Evolutionary conservation across 2,888 invertebrate species (phyloP).

Genomic region (Brachynemurus nebulosus): DNA sequence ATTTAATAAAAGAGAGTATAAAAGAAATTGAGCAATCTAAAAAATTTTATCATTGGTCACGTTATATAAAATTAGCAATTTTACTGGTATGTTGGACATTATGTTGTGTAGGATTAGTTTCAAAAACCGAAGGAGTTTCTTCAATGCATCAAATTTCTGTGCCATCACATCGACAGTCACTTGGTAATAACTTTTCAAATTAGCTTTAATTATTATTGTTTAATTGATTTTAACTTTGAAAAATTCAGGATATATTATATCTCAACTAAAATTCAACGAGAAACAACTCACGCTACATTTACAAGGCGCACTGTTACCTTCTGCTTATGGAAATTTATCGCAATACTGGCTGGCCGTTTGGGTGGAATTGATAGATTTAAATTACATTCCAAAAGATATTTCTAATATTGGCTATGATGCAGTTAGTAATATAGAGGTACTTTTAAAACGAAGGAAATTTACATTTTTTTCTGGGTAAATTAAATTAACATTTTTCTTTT

Average conservation of each 20-base stretch:
- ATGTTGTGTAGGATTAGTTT: constrained; percentile 52
- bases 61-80: constrained; percentile 38
- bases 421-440: constrained; percentile 29
- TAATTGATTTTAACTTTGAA: constrained; percentile 8
- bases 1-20: too few species aligned
- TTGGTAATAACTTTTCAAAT: constrained; percentile 18
- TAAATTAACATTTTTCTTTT: constrained; percentile 16
- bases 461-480: constrained; percentile 7
- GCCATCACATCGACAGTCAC: constrained; percentile 33
- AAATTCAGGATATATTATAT: constrained; percentile 23
- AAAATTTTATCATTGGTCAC: too few species aligned
- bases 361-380: constrained; percentile 30
- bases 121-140: constrained; percentile 50
- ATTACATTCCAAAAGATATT: constrained; percentile 19
- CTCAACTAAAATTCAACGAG: constrained; percentile 11
- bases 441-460: constrained; percentile 12
- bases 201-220: not conserved
- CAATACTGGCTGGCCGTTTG: constrained; percentile 33
- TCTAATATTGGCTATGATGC: constrained; percentile 22
- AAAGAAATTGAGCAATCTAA: too few species aligned
- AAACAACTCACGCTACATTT: constrained; percentile 37
- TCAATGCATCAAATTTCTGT: constrained; percentile 47
- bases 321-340: constrained; percentile 36
- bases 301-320: constrained; percentile 44
- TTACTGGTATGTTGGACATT: constrained; percentile 49